A percentile compares a stretch with the other conserved stretches of the same genome.
Conservation (phyloP, 2,888 invertebrate genomes). For the Philereme vetulata region DNA sequence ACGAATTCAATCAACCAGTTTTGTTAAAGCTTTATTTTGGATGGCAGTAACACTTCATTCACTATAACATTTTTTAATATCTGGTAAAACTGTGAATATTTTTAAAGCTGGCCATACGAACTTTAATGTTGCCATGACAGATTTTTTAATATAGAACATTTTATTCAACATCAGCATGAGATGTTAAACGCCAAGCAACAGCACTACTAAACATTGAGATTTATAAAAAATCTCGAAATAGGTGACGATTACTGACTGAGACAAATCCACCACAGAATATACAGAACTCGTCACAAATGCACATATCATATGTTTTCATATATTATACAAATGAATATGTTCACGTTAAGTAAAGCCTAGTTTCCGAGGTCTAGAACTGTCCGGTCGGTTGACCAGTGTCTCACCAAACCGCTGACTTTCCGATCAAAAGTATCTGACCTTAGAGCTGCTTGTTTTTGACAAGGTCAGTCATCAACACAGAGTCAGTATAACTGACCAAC, state of each 20-base stretch:
- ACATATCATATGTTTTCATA: no score
- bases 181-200: slow-evolving; percentile 13
- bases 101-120: slow-evolving; percentile 8
- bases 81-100: slow-evolving; percentile 3
- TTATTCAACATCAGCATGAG: slow-evolving; percentile 11
- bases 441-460: no score
- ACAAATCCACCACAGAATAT: neutral
- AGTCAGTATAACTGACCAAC: no score
- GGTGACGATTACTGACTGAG: slow-evolving; percentile 27
- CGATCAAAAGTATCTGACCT: no score
- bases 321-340: no score
- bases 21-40: slow-evolving; percentile 21
- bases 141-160: neutral
- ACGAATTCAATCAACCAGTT: slow-evolving; percentile 28
- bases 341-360: no score
- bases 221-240: slow-evolving; percentile 11
- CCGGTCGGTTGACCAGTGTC: no score
- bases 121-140: slow-evolving; percentile 4
- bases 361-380: no score
- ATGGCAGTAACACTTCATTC: slow-evolving; percentile 20
- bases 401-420: no score
- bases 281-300: slow-evolving; percentile 11
- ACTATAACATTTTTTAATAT: slow-evolving; percentile 1
- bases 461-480: no score
- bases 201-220: slow-evolving; percentile 19